These are phyloP conservation scores for Ophiothrix spiculata DNA, from an alignment of 35 echinoderm and acorn worm genomes.

Conservation along the genomic window DNA sequence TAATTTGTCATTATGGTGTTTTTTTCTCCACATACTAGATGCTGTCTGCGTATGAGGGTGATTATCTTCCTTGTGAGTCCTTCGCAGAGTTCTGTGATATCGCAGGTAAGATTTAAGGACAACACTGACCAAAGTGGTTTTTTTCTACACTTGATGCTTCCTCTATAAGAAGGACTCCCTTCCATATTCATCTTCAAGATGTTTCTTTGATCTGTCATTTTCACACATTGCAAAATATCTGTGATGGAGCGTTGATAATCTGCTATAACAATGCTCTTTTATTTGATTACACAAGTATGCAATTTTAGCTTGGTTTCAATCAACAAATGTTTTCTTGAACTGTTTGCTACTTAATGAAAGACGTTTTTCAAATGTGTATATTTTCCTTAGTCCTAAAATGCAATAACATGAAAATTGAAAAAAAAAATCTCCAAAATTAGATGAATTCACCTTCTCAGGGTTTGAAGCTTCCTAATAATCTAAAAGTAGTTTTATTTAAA, in stretches of 20 bases:
- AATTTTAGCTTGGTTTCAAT: too few species aligned
- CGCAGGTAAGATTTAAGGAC: conserved; percentile 51
- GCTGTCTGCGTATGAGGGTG: conserved; percentile 69
- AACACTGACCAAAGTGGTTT: not conserved
- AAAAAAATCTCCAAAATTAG: too few species aligned
- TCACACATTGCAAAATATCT: not conserved
- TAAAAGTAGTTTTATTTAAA: too few species aligned
- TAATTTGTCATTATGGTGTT: not conserved
- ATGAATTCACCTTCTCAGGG: too few species aligned
- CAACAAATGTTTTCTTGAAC: too few species aligned
- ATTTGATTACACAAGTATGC: too few species aligned
- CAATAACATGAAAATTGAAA: too few species aligned
- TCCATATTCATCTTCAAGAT: not conserved
- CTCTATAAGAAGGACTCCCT: not conserved
- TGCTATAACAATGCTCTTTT: too few species aligned
- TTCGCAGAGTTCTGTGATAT: conserved; percentile 99
- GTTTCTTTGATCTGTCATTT: not conserved
- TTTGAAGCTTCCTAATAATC: too few species aligned
- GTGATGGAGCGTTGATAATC: not conserved
- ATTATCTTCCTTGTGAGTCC: conserved; percentile 80
- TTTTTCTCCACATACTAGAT: conserved; percentile 48
- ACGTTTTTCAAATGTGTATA: too few species aligned
- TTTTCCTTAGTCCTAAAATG: too few species aligned
- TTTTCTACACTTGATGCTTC: not conserved
- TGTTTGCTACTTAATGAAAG: too few species aligned